A percentile compares a stretch with the other conserved stretches of the same genome.
phyloP scores from a whole-genome alignment of 2,113 vertebrate genomes.

The Upupa epops region DNA sequence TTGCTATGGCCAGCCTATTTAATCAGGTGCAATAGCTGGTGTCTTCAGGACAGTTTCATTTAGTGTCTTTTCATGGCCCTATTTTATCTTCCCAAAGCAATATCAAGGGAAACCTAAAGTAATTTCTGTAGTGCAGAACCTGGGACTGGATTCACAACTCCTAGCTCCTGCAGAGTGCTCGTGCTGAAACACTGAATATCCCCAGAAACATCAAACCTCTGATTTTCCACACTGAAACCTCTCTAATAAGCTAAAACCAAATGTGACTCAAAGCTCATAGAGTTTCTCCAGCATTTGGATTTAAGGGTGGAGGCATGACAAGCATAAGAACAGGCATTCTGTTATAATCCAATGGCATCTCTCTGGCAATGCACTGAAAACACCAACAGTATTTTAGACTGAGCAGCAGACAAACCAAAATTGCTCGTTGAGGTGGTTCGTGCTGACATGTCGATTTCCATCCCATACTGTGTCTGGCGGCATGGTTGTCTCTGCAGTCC shows the following conservation, averaged over 20 bases:
- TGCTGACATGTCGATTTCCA: background rate
- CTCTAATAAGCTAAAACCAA: background rate
- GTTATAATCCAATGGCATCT: background rate
- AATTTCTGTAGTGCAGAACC: background rate
- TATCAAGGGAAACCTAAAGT: background rate
- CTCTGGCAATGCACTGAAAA: background rate
- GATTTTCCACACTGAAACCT: background rate
- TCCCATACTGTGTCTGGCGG: background rate
- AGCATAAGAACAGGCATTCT: background rate
- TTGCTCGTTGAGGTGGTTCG: background rate
- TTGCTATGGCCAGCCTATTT: background rate
- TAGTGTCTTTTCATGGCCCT: background rate
- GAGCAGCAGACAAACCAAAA: background rate
- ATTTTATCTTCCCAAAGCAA: background rate
- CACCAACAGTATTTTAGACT: background rate
- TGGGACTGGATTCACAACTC: background rate
- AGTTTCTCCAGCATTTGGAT: background rate
- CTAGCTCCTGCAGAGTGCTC: background rate
- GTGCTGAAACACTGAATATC: background rate
- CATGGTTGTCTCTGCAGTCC: background rate
- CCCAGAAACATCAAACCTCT: background rate
- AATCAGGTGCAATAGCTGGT: background rate
- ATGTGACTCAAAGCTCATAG: background rate
- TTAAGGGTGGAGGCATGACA: background rate
- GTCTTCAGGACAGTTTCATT: background rate